phyloP scores from a whole-genome alignment of 1,140 invertebrate species.

The Bombus impatiens region DNA sequence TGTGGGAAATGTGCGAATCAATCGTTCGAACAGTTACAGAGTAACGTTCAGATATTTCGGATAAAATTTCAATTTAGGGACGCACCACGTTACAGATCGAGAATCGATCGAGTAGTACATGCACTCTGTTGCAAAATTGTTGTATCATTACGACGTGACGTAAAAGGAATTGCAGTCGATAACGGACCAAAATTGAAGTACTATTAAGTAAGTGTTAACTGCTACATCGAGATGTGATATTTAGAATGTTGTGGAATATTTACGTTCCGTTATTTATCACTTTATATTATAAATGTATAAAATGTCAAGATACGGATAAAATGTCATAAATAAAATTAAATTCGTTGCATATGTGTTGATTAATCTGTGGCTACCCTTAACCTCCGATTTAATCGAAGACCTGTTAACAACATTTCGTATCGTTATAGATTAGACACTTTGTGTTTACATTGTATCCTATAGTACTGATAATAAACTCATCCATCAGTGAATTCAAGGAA shows the following conservation, averaged over 20 bases:
- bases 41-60: not conserved
- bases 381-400: not conserved
- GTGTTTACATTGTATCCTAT: not conserved
- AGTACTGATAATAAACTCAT: not conserved
- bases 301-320: no score
- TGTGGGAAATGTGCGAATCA: not conserved
- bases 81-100: not conserved
- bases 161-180: not conserved
- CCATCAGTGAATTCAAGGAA: not conserved
- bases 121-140: not conserved
- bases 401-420: not conserved
- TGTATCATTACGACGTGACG: not conserved
- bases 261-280: no score
- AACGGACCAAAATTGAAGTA: not conserved
- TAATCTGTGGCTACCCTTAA: no score
- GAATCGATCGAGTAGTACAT: not conserved
- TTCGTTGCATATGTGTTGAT: no score
- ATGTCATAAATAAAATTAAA: no score
- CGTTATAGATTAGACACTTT: not conserved
- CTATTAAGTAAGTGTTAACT: not conserved
- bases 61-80: not conserved
- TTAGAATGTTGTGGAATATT: not conserved
- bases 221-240: not conserved
- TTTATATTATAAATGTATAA: no score
- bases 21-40: not conserved